Evolutionary conservation across 2,113 vertebrate genomes (phyloP).

Genomic region (Apteryx owenii): DNA sequence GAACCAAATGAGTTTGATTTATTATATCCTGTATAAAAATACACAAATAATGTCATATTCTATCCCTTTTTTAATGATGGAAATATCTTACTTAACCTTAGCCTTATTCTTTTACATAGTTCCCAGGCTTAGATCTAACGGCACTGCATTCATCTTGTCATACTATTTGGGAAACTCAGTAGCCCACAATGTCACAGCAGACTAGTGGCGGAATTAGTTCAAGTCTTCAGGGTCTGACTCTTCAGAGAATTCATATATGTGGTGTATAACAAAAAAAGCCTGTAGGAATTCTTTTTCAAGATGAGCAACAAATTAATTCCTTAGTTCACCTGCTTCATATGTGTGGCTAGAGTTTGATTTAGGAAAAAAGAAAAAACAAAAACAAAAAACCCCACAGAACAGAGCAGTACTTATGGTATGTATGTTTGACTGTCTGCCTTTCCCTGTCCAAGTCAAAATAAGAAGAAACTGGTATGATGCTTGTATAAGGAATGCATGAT

Average conservation of each 20-base stretch:
- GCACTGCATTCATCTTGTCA: not conserved
- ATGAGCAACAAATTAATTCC: not conserved
- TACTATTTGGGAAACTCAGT: not conserved
- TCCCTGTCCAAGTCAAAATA: not conserved
- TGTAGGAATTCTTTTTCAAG: not conserved
- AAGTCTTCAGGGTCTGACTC: not conserved
- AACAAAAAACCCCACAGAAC: no score
- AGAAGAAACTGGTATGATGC: not conserved
- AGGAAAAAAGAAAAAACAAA: not conserved
- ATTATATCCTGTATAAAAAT: not conserved
- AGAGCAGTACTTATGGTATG: not conserved
- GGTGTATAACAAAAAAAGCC: not conserved
- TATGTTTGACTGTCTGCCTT: not conserved
- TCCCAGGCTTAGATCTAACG: no score
- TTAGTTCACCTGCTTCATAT: not conserved
- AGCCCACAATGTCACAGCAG: not conserved
- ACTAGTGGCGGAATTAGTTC: not conserved
- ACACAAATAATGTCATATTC: not conserved
- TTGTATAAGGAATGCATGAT: not conserved
- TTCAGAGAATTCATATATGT: not conserved
- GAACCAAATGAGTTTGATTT: not conserved
- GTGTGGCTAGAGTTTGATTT: no score
- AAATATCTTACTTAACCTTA: no score
- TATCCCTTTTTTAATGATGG: no score
- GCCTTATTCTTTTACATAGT: no score